Base-by-base conservation (phyloP, 2,888 invertebrate genomes). In the Dyspetes luteomarginatus region DNA sequence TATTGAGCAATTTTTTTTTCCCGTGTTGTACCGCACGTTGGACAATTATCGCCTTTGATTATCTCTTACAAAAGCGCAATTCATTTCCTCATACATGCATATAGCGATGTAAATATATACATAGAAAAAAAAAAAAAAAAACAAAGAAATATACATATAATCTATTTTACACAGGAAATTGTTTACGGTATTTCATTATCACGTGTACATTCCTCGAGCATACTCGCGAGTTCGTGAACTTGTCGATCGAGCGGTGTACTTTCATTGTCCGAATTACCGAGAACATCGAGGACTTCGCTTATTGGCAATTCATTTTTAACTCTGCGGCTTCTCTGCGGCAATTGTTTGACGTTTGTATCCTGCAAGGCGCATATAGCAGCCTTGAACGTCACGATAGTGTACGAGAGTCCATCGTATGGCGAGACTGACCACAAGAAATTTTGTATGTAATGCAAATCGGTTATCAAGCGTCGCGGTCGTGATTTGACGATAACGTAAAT, bases 381-480 rank as follows among this genome's bases (percentile, higher is more conserved):
- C 50, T 86, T 83, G 48, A 85, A 89, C 0, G 84, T 86, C 0
- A 85, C 83, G 5, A 88, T 82, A 0, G 85, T 86, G 65, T 87
- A 85, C 0, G 85, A 85, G 2, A 87, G 81, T 4, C 82, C 83
- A 50, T 89, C 88, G 19, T 82, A 74, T 0, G 86, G 86, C 0
- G 86, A 84, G 4, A 85, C 77, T 4, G 86, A 85, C 86, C 89
- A 90, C n/a, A 90, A 87, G 84, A 92, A 92, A 67, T 90, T 86
- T 73, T 92, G 88, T 62, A 93, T 90, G 71, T 92, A 93, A 80
- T 90, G 91, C 72, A 93, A 84, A 86, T 93, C 93, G n/a, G 92
- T 92, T 55, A 88, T 86, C n/a, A 93, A 81, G 83, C 92, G 92
- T 41, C 88, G 84, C n/a, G 92, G 89, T 82, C 92, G 93, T 0